phyloP scores from a whole-genome alignment of 2,888 invertebrate species.

The Melipona beecheii region DNA sequence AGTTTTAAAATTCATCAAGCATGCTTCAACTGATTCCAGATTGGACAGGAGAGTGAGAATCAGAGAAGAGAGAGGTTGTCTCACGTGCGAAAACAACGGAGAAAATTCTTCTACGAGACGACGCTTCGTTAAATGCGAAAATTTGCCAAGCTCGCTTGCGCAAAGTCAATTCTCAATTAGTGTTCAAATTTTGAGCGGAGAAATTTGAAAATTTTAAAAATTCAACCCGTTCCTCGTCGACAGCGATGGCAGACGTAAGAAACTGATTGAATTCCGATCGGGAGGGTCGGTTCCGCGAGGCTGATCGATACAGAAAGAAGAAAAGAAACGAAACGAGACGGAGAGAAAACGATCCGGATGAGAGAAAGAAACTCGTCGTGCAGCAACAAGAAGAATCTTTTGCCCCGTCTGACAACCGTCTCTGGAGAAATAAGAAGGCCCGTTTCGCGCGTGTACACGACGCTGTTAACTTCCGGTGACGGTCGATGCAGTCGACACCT shows the following conservation, averaged over 20 bases:
- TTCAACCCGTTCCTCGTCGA: conserved; percentile 31
- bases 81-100: too few species aligned
- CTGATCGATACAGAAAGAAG: conserved; percentile 53
- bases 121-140: too few species aligned
- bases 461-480: conserved; percentile 51
- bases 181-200: conserved; percentile 27
- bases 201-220: neutral
- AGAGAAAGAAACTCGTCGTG: conserved; percentile 11
- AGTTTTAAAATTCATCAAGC: too few species aligned
- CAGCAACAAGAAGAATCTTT: conserved; percentile 28
- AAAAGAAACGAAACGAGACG: neutral
- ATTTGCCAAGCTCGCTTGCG: too few species aligned
- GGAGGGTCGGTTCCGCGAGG: conserved; percentile 20
- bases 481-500: conserved; percentile 36
- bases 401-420: conserved; percentile 58
- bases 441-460: conserved; percentile 49
- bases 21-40: too few species aligned
- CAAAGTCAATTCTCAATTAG: too few species aligned
- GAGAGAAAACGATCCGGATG: conserved; percentile 17
- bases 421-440: conserved; percentile 76
- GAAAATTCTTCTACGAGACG: too few species aligned
- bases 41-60: too few species aligned
- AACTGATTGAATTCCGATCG: conserved; percentile 52
- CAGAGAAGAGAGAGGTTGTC: too few species aligned
- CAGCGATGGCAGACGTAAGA: conserved; percentile 6